These are phyloP conservation scores for Tribolium freemani DNA, from an alignment of 2,888 invertebrate genomes.

Conservation along the genomic window DNA sequence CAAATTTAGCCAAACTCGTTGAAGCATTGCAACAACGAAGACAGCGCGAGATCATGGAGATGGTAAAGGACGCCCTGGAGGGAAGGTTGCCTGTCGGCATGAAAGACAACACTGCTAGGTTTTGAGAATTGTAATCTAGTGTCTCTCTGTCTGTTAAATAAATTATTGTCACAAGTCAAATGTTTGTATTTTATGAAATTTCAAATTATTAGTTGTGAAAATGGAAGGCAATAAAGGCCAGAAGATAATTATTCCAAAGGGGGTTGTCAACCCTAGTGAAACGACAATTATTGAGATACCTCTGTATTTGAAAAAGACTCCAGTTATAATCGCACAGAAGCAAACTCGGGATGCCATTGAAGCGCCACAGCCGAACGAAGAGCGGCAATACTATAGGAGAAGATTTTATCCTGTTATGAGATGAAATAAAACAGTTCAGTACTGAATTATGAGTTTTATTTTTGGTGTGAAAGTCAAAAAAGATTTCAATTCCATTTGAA, in stretches of 20 bases:
- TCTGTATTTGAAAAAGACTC: conserved; percentile 48
- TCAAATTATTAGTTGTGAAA: neutral
- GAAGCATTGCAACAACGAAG: too few relatives aligned
- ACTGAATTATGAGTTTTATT: neutral
- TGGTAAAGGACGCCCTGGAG: too few relatives aligned
- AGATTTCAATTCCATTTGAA: too few relatives aligned
- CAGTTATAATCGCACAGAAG: conserved; percentile 21
- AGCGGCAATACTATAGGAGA: neutral
- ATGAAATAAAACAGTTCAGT: neutral
- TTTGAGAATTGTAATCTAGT: neutral
- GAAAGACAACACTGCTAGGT: too few relatives aligned
- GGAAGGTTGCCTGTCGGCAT: too few relatives aligned
- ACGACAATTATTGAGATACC: conserved; percentile 63
- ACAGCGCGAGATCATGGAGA: too few relatives aligned
- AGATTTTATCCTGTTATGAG: neutral
- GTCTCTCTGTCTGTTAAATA: neutral
- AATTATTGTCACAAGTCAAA: neutral
- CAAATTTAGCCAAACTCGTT: too few relatives aligned
- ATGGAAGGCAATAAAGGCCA: conserved; percentile 41
- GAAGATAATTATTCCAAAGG: conserved; percentile 60
- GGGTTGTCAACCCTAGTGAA: conserved; percentile 60
- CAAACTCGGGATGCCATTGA: neutral
- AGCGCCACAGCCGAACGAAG: neutral
- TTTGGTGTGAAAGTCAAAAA: too few relatives aligned
- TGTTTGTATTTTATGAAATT: neutral